phyloP scores from a whole-genome alignment of 2,797 vertebrate species.

The Alcedo quadribrachys region DNA sequence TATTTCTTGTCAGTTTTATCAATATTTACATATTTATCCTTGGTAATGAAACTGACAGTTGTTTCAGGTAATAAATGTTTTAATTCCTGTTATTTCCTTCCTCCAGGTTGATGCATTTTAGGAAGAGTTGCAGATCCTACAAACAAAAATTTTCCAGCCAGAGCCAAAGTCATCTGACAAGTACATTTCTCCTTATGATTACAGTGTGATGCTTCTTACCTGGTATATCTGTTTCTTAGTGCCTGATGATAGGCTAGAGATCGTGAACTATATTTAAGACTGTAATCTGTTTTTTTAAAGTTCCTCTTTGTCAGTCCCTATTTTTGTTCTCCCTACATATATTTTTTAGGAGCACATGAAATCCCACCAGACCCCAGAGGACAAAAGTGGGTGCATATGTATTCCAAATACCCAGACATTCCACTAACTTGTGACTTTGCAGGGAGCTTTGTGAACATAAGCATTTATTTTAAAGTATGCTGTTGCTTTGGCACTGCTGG shows the following conservation, averaged over 20 bases:
- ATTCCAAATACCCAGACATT: background rate
- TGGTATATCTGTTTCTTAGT: background rate
- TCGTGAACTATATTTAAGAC: background rate
- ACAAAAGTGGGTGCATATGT: background rate
- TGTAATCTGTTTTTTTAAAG: background rate
- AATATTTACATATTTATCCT: background rate
- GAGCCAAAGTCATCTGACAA: background rate
- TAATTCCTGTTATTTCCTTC: background rate
- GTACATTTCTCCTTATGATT: background rate
- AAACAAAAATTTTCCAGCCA: background rate
- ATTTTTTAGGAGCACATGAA: background rate
- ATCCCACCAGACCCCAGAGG: background rate
- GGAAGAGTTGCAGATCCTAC: background rate
- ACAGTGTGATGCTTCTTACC: background rate
- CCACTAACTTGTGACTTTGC: background rate
- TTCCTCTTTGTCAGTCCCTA: background rate
- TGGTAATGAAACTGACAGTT: background rate
- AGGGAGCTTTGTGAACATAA: background rate
- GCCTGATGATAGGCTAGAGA: background rate
- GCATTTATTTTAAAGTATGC: background rate
- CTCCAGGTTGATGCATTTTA: background rate
- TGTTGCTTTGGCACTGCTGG: background rate
- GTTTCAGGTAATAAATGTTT: background rate
- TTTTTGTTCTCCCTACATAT: background rate
- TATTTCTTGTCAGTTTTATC: background rate